A percentile compares a stretch with the other conserved stretches of the same genome.
phyloP scores from a whole-genome alignment of 2,113 vertebrate genomes.

The Physeter macrocephalus region DNA sequence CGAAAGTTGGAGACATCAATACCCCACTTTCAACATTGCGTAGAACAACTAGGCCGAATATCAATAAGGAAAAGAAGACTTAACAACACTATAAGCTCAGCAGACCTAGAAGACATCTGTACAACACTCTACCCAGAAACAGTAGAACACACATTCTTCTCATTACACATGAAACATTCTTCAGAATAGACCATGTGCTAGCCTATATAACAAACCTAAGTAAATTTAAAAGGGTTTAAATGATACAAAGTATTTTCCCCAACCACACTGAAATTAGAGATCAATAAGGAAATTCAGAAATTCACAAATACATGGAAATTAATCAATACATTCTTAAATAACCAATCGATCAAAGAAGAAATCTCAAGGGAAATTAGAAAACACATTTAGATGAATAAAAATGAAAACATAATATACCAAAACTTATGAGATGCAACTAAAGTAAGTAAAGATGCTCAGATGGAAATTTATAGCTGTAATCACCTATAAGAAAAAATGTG shows the following conservation, averaged over 20 bases:
- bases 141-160: rapidly evolving
- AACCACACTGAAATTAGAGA: background rate
- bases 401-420: background rate
- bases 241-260: background rate
- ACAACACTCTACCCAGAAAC: rapidly evolving
- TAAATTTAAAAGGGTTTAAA: background rate
- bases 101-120: background rate
- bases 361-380: background rate
- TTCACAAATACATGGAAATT: background rate
- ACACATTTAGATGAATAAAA: background rate
- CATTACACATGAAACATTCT: rapidly evolving
- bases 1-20: background rate
- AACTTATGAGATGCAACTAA: background rate
- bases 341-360: background rate
- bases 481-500: background rate
- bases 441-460: background rate
- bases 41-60: background rate
- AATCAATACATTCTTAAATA: background rate
- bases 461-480: background rate
- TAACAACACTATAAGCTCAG: no score
- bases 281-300: background rate
- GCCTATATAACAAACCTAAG: background rate
- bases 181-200: background rate
- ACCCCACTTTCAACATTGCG: background rate
- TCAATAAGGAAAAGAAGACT: background rate